Evolutionary conservation across 2,888 invertebrate species (phyloP).

Genomic region (Imbricaverruca yamaguchii): DNA sequence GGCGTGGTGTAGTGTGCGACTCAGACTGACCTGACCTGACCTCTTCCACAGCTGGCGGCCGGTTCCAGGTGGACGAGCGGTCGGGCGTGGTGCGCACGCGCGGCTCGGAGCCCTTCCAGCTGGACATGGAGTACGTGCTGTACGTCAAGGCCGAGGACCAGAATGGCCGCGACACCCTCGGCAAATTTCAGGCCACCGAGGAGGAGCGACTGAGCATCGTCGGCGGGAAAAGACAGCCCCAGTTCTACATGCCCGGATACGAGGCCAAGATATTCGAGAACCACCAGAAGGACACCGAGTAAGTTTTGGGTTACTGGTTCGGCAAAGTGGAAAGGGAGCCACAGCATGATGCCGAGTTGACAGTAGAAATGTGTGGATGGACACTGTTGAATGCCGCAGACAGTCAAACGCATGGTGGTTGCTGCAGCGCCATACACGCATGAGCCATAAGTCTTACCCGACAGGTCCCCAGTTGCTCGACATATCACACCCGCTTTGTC

Average conservation of each 20-base stretch:
- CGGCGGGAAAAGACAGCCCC: slow-evolving; percentile 94
- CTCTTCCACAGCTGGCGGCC: slow-evolving; percentile 48
- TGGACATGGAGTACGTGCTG: slow-evolving; percentile 92
- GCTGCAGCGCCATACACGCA: no score
- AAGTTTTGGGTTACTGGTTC: slow-evolving; percentile 45
- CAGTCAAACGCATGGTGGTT: no score
- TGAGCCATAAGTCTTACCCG: no score
- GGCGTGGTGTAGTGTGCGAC: background rate
- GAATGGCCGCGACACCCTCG: slow-evolving; percentile 84
- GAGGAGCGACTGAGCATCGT: slow-evolving; percentile 88
- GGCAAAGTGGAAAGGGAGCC: no score
- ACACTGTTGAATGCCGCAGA: no score
- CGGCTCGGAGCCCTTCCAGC: slow-evolving; percentile 82
- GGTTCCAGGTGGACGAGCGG: slow-evolving; percentile 80
- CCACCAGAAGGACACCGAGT: slow-evolving; percentile 95
- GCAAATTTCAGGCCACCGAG: slow-evolving; percentile 79
- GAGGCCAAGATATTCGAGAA: slow-evolving; percentile 94
- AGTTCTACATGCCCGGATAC: slow-evolving; percentile 93
- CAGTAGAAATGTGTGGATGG: no score
- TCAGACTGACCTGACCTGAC: background rate
- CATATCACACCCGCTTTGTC: no score
- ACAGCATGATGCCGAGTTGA: no score
- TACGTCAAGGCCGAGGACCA: slow-evolving; percentile 95
- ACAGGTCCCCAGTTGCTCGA: no score
- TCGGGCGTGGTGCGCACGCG: slow-evolving; percentile 86